Evolutionary conservation across 2,888 invertebrate genomes (phyloP).

Genomic region (Lasioglossum calceatum): DNA sequence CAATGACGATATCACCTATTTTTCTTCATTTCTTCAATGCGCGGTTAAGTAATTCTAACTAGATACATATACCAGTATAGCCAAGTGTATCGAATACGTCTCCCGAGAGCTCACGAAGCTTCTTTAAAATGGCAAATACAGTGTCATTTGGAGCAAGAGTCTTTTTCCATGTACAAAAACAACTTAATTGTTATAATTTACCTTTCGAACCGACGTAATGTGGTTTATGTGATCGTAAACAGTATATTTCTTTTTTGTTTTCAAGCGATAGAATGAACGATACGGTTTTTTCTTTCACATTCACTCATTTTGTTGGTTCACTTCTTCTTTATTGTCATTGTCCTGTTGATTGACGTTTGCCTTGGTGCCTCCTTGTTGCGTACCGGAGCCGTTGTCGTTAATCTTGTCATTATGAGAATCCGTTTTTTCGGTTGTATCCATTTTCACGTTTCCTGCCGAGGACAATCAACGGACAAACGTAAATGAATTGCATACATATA

Average conservation of each 20-base stretch:
- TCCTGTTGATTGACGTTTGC: slow-evolving; percentile 81
- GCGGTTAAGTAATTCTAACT: slow-evolving; percentile 45
- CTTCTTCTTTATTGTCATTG: slow-evolving; percentile 82
- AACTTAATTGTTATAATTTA: slow-evolving; percentile 54
- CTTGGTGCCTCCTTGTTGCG: slow-evolving; percentile 79
- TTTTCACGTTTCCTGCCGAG: slow-evolving; percentile 81
- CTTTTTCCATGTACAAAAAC: slow-evolving; percentile 34
- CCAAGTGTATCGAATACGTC: slow-evolving; percentile 42
- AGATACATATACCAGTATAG: slow-evolving; percentile 28
- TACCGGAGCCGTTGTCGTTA: slow-evolving; percentile 76
- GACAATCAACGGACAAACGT: not conserved
- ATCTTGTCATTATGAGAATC: slow-evolving; percentile 83
- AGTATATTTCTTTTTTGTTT: slow-evolving; percentile 42
- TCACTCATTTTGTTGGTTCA: slow-evolving; percentile 83
- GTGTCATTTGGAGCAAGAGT: slow-evolving; percentile 33
- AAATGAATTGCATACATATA: not conserved
- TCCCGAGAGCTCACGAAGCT: slow-evolving; percentile 41
- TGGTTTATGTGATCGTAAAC: slow-evolving; percentile 48
- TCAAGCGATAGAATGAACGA: slow-evolving; percentile 42
- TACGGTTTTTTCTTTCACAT: slow-evolving; percentile 49
- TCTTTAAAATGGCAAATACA: slow-evolving; percentile 49
- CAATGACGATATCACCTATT: slow-evolving; percentile 22
- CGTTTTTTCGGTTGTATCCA: slow-evolving; percentile 82
- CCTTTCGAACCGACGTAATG: slow-evolving; percentile 54
- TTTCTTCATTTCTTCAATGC: slow-evolving; percentile 28